Evolutionary conservation across 2,797 vertebrate species (phyloP), one percentile per base, ranked within the genome.

Genomic region (Otolemur crassicaudatus): DNA sequence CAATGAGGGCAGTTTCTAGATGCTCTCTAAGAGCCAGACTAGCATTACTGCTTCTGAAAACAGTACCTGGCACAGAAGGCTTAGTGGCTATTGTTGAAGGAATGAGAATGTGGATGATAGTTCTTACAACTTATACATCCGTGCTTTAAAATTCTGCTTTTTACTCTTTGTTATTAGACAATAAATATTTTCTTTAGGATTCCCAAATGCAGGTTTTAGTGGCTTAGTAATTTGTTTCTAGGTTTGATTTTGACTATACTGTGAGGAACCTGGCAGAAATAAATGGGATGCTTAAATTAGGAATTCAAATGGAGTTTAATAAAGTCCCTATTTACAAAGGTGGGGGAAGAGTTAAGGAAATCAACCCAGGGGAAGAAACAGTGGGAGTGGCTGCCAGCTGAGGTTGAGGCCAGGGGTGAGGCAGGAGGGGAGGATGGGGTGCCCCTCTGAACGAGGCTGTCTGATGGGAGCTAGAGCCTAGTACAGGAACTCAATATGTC

Each of bases 141-240:
- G 31, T 1, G 20, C 25, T 56, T 27, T 25, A 43, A 40, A 10
- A 29, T 69, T 43, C 91, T 49, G 12, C 82, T 94, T 89, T 34
- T 72, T 43, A 46, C 37, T 76, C 7, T 67, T 34, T 67, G 56
- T 16, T 90, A 37, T 56, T 75, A 53, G 49, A 27, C 60, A 86
- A 76, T 7, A 88, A 40, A 10, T 79, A 6, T 65, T 67, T 91
- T 69, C 2, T 90, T 77, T 79, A 82, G 56, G 14, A n/a, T 65
- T 16, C 20, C 31, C 4, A 81, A 82, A 67, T 94, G 34, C 65
- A 86, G 9, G 7, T 86, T 95, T 91, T 43, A 29, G 22, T 87
- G 75, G 34, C n/a, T 87, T 85, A 87, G 8, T 80, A 40, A 67
- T 84, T 94, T 65, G 25, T 63, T 90, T 88, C 56, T 82, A 89